Percentiles rank a stretch among this genome's conserved stretches.
Conservation (phyloP, 2,797 vertebrate genomes). For the Apodemus agrarius region DNA sequence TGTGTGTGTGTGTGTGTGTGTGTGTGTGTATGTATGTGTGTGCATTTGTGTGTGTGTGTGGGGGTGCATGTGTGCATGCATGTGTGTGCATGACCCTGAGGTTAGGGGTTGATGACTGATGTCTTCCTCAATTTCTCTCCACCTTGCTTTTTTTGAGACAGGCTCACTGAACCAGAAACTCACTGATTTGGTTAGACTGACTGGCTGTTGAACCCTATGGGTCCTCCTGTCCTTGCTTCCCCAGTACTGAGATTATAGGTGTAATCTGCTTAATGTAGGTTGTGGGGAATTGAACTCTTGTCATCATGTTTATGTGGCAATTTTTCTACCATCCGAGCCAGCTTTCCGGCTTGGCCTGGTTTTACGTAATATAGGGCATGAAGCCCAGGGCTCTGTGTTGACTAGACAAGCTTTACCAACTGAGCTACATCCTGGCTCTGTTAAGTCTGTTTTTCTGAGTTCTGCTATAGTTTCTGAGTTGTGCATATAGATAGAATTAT, state of each 20-base stretch:
- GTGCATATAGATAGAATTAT: neutral
- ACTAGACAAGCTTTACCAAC: neutral
- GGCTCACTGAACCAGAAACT: neutral
- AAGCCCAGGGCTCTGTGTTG: neutral
- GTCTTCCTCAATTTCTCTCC: neutral
- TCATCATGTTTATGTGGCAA: neutral
- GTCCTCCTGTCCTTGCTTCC: neutral
- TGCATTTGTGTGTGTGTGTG: neutral
- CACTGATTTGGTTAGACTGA: neutral
- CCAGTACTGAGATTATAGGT: neutral
- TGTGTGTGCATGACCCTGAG: neutral
- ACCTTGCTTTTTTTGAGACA: neutral
- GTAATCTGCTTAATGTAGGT: neutral
- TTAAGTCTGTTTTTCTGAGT: slow-evolving; percentile 50
- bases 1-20: neutral
- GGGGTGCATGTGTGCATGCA: neutral
- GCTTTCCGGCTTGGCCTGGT: neutral
- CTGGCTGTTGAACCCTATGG: neutral
- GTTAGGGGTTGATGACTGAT: neutral
- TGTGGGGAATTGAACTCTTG: neutral
- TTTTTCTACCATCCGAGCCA: neutral
- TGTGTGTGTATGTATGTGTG: neutral
- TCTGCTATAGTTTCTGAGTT: neutral
- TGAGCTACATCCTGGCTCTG: neutral
- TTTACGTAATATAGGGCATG: neutral